Base-by-base conservation (phyloP, 1,140 invertebrate species). In the Sitobion miscanthi region DNA sequence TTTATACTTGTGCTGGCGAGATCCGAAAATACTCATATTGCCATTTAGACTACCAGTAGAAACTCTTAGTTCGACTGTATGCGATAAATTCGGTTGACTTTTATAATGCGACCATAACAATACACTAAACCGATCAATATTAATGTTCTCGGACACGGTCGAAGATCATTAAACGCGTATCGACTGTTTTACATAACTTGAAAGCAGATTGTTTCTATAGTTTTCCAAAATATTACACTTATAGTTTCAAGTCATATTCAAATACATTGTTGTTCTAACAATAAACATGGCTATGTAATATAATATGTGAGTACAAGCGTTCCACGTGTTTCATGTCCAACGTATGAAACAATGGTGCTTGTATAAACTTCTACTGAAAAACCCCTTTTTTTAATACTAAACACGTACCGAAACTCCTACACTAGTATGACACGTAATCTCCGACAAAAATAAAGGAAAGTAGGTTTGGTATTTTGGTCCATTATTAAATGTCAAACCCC, bases 371-470 rank as follows among this genome's bases (percentile, higher is more conserved):
- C 62, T n/a, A 77, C 62, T 4, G 30, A 77, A 14, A 77, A 77
- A 77, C 30, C 30, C 14, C 1, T n/a, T 69, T 69, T 77, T 77
- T 77, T 69, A n/a, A 77, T 77, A 77, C n/a, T 77, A 77, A 30
- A 77, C 30, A 77, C 14, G 62, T 77, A 77, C 62, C 62, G n/a
- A 77, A 77, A 77, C 62, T 77, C 30, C 62, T 77, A 77, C 62
- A 77, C n/a, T 77, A 30, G 62, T 77, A 77, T 77, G 62, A 77
- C 62, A 77, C 62, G 62, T 77, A 77, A 77, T 77, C n/a, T 77
- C 62, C 5, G n/a, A 35, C 62, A 77, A 77, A 35, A 77, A 77
- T 77, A n/a, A 77, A 77, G 30, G 62, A n/a, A 77, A 30, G 30
- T 77, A n/a, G 62, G 62, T 77, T 77, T 77, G n/a, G 35, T 35